Base-by-base conservation (phyloP, 2,797 vertebrate species). In the Dryobates pubescens region DNA sequence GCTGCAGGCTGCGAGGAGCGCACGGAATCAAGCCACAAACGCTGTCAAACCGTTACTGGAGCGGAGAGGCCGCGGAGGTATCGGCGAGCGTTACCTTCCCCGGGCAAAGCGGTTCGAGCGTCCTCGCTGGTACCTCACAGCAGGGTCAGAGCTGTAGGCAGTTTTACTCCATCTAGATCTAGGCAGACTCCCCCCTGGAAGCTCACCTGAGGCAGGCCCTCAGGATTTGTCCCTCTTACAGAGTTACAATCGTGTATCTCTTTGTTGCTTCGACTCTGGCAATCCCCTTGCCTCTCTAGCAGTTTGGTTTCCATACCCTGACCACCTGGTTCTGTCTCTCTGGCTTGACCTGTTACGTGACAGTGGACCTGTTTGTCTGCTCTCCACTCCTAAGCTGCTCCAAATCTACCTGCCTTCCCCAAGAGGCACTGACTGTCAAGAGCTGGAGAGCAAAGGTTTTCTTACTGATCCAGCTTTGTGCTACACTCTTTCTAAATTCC, bases 191-290 rank as follows among this genome's bases (percentile, higher is more conserved):
- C 49, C 69, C 69, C 43, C 85, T 74, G 87, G 90, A 90, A 88
- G 82, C 79, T 94, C 83, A 59, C 87, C 95, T 95, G 95, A 92
- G 95, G 96, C 94, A 90, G 95, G 88, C 86, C 93, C 96, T 96
- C 92, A 58, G 92, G 74, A 68, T 89, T 88, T 92, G 62, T 91
- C 74, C 80, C 82, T 95, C 92, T 89, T 96, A 85, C 86, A 88
- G 89, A 94, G 92, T 96, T 96, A 92, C 15, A 53, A 77, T 91
- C 79, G 18, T 41, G 77, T 94, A 80, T 95, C 93, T 94, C 92
- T 94, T 59, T n/a, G 69, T 95, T 89, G 75, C 83, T 83, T 72
- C 77, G 76, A 77, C 88, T 89, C 83, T 92, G 81, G 82, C 82
- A 91, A 88, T 82, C 63, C 30, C 65, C 51, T 70, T 65, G 80